phyloP scores from a whole-genome alignment of 1,140 invertebrate genomes.

The Zaprionus nigranus region DNA sequence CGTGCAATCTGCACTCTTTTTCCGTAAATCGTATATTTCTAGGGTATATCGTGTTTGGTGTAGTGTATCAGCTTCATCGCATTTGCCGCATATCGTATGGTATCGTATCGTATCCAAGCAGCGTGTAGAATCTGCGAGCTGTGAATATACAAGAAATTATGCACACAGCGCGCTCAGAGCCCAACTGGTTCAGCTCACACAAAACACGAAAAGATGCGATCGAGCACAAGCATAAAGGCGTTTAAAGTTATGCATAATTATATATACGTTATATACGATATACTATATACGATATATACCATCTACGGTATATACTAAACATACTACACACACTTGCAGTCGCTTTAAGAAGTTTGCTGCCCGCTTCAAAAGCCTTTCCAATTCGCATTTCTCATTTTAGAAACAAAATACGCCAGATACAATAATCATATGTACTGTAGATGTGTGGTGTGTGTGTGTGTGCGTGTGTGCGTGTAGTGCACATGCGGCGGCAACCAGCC shows the following conservation, averaged over 20 bases:
- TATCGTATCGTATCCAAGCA: background rate
- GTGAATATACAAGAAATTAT: background rate
- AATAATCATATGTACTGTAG: constrained; percentile 18
- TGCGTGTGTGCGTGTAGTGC: constrained; percentile 6
- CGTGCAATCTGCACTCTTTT: too few relatives aligned
- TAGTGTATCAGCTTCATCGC: background rate
- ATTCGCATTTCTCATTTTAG: constrained; percentile 37
- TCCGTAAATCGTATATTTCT: background rate
- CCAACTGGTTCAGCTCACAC: background rate
- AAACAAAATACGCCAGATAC: constrained; percentile 24
- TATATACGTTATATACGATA: background rate
- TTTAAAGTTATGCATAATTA: background rate
- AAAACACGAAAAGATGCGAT: constrained; percentile 8
- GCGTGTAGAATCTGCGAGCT: background rate
- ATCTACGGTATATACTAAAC: background rate
- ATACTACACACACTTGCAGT: background rate
- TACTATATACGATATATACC: background rate
- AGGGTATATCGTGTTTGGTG: background rate
- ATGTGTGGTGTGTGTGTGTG: background rate
- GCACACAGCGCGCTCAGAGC: background rate
- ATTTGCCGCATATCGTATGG: background rate
- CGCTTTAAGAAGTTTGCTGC: background rate
- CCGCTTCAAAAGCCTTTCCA: constrained; percentile 19
- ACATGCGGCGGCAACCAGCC: constrained; percentile 41
- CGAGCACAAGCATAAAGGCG: background rate